A percentile compares a stretch with the other conserved stretches of the same genome.
Evolutionary conservation across 2,113 vertebrate genomes (phyloP).

Genomic region (Xiphorhynchus elegans): DNA sequence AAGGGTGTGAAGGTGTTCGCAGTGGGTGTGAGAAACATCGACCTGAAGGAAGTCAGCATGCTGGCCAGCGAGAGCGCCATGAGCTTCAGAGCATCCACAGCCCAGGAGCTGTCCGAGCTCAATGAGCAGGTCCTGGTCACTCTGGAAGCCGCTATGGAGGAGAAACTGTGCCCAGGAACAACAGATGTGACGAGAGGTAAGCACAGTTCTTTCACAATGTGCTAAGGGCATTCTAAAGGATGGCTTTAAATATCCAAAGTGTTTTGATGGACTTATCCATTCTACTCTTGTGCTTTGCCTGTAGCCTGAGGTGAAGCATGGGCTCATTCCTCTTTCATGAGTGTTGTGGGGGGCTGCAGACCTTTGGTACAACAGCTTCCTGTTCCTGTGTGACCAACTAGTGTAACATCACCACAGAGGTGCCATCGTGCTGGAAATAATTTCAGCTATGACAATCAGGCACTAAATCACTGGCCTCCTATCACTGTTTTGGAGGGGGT

Average conservation of each 20-base stretch:
- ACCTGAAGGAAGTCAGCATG: conserved; percentile 79
- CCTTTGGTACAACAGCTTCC: background rate
- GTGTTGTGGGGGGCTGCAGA: background rate
- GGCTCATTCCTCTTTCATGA: background rate
- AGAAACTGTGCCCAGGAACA: conserved; percentile 76
- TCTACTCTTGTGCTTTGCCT: background rate
- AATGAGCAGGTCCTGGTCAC: conserved; percentile 90
- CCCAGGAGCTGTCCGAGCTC: conserved; percentile 85
- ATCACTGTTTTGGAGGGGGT: accelerated
- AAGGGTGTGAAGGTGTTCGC: conserved; percentile 86
- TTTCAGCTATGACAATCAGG: background rate
- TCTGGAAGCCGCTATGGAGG: conserved; percentile 83
- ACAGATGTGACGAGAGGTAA: conserved; percentile 76
- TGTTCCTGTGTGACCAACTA: accelerated
- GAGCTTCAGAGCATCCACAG: conserved; percentile 79
- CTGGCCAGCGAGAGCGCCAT: conserved; percentile 82
- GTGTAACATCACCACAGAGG: background rate
- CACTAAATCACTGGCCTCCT: background rate
- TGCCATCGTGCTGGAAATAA: accelerated
- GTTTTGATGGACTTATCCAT: background rate
- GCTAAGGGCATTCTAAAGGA: background rate
- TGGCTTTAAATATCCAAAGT: background rate
- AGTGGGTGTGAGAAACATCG: conserved; percentile 82
- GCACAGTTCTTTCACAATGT: accelerated
- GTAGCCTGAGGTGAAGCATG: background rate